Conservation (phyloP, 1,140 invertebrate species). For the Argopecten irradians region DNA sequence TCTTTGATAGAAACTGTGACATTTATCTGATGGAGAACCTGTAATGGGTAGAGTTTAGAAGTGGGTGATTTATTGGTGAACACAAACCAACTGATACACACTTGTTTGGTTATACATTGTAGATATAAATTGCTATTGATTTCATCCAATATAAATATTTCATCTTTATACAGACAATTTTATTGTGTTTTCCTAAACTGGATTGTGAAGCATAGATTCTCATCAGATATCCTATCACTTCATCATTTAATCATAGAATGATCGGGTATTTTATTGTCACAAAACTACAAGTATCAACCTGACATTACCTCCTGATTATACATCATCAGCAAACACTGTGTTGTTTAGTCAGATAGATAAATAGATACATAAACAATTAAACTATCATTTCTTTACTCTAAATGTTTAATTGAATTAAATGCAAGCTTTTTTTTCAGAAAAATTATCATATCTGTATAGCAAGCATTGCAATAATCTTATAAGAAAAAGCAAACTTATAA, state of each 20-base stretch:
- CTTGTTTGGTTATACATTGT: not conserved
- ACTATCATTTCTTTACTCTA: no score
- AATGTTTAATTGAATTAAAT: no score
- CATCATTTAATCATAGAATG: not conserved
- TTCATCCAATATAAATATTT: not conserved
- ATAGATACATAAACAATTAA: no score
- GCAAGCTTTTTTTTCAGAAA: no score
- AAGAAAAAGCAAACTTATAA: no score
- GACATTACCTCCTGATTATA: not conserved
- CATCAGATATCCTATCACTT: not conserved
- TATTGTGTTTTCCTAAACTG: not conserved
- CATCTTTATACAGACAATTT: not conserved
- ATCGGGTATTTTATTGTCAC: not conserved
- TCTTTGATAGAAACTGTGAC: not conserved
- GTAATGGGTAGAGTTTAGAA: not conserved
- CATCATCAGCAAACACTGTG: not conserved
- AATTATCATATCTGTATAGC: no score
- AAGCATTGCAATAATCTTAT: no score
- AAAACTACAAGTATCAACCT: not conserved
- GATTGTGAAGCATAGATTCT: not conserved
- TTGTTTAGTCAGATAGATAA: no score
- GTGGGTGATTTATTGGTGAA: not conserved
- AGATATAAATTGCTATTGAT: not conserved
- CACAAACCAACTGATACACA: not conserved
- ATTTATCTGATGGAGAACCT: not conserved